Evolutionary conservation across 2,888 invertebrate species (phyloP), one percentile per base, ranked within the genome.

Genomic region (Acrobasis consociella): DNA sequence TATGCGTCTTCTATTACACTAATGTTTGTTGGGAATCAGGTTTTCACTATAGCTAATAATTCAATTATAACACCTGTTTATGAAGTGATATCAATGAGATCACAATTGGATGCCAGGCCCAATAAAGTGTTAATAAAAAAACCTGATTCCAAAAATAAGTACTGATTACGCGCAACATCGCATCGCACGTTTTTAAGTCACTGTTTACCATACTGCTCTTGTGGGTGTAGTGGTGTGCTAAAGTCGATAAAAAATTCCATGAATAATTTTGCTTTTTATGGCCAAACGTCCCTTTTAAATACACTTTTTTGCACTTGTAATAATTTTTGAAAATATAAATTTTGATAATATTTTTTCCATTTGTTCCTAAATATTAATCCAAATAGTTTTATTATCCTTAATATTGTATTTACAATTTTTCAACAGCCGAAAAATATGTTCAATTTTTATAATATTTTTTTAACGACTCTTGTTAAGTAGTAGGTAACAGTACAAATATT

Each of bases 401-500:
- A 89, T 86, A 91, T 91, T 91, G 91, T 91, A 91, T 92, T 91
- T 92, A 92, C 92, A 91, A 89, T 91, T 92, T 89, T 92, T 91
- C 89, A 92, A 92, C 92, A 92, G 92, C 92, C 92, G 92, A 92
- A 92, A 92, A 92, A 92, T 92, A 92, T 92, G 92, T 92, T 92
- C 83, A 91, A 88, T 91, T 91, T 91, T 91, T 83, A 87, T 90
- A 87, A 88, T 91, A 89, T 89, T 90, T 91, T 90, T 89, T 93
- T 92, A 93, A 92, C 93, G 93, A 92, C 92, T 93, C 90, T 93
- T 93, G 93, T 92, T 91, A 91, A 92, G 92, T 92, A 92, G 91
- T 92, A 92, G 92, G 92, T 92, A 92, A 93, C 93, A 93, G 93
- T 93, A 93, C 93, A 93, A 93, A 93, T 93, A 93, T 93, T 92